phyloP scores from a whole-genome alignment of 2,113 vertebrate genomes.

The Numida meleagris region DNA sequence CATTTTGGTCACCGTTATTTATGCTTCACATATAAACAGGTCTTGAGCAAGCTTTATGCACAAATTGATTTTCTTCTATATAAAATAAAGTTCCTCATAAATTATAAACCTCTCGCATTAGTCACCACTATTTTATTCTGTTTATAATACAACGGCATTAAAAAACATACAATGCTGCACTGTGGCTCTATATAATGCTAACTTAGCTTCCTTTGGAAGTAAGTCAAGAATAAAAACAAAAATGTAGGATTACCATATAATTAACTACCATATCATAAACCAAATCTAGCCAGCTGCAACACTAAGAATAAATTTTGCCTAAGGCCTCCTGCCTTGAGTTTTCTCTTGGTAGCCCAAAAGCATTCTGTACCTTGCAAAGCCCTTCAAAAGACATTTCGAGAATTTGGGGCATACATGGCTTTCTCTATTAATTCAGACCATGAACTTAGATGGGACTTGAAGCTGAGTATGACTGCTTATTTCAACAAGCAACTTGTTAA shows the following conservation, averaged over 20 bases:
- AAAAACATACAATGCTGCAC: background rate
- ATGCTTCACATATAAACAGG: background rate
- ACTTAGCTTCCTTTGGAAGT: background rate
- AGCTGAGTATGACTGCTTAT: background rate
- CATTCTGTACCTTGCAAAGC: background rate
- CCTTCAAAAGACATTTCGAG: background rate
- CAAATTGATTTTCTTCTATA: background rate
- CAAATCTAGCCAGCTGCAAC: background rate
- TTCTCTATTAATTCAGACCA: background rate
- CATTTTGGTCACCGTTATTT: background rate
- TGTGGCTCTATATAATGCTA: background rate
- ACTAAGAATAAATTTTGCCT: constrained; percentile 2
- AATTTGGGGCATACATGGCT: background rate
- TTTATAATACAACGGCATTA: background rate
- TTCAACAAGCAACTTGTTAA: background rate
- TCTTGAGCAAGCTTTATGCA: background rate
- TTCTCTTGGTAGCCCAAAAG: background rate
- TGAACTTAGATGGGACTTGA: background rate
- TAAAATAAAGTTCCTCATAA: background rate
- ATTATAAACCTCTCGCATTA: background rate
- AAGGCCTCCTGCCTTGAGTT: background rate
- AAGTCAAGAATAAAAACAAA: background rate
- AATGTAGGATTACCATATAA: background rate
- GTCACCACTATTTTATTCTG: background rate
- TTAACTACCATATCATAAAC: background rate